phyloP scores from a whole-genome alignment of 2,113 vertebrate species.

The Nyctereutes procyonoides region DNA sequence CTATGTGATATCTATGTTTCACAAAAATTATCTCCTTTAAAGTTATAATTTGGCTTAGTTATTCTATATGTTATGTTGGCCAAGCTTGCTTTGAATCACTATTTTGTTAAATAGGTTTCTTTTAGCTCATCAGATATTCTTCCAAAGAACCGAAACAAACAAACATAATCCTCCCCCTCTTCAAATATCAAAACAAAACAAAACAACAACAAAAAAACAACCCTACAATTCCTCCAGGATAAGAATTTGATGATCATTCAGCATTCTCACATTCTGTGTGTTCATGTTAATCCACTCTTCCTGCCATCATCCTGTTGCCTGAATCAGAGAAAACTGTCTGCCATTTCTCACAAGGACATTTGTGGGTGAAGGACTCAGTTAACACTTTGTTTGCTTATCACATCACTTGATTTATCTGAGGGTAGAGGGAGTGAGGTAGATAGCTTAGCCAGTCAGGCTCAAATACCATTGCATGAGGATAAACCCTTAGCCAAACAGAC shows the following conservation, averaged over 20 bases:
- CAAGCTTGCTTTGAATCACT: background rate
- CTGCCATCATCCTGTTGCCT: background rate
- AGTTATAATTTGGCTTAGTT: slow-evolving; percentile 17
- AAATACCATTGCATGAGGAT: slow-evolving; percentile 62
- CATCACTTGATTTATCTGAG: slow-evolving; percentile 73
- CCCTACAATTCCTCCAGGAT: background rate
- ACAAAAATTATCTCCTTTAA: background rate
- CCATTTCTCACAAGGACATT: slow-evolving; percentile 72
- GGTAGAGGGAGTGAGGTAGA: slow-evolving; percentile 49
- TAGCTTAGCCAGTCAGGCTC: slow-evolving; percentile 60
- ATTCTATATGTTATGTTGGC: background rate
- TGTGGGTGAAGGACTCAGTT: slow-evolving; percentile 47
- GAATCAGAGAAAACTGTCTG: slow-evolving; percentile 44
- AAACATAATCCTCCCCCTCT: too few relatives aligned
- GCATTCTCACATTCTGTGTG: background rate
- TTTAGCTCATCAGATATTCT: slow-evolving; percentile 46
- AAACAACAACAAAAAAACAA: background rate
- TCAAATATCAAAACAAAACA: too few relatives aligned
- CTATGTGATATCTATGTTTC: background rate
- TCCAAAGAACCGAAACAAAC: background rate
- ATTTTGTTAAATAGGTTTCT: slow-evolving; percentile 50
- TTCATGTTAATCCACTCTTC: slow-evolving; percentile 22
- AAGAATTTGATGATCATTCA: slow-evolving; percentile 16
- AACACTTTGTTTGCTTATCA: slow-evolving; percentile 71
- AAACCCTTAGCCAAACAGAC: slow-evolving; percentile 70